Percentiles rank a stretch among this genome's conserved stretches.
Conservation (phyloP, 2,113 vertebrate genomes). For the Arizona elegans region DNA sequence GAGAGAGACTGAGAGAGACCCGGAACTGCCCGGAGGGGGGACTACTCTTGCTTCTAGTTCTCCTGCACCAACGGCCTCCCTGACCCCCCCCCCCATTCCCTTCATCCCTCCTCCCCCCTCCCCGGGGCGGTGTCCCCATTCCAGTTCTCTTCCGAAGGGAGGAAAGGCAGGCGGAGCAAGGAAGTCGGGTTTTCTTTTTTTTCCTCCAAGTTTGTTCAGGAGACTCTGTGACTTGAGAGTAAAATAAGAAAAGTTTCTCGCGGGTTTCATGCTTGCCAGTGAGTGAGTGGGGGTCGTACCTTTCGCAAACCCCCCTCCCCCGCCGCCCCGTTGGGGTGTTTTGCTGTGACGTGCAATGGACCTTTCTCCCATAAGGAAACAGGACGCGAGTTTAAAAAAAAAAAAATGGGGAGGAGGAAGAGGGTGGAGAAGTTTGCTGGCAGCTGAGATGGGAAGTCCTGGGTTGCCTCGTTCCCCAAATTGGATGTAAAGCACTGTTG, state of each 20-base stretch:
- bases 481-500: not conserved
- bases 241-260: not conserved
- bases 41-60: not conserved
- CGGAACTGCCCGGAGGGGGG: not conserved
- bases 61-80: not conserved
- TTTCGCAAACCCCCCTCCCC: too few species aligned
- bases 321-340: too few species aligned
- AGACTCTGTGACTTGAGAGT: not conserved
- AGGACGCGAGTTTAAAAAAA: not conserved
- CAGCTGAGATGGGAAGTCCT: not conserved
- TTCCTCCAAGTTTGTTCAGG: not conserved
- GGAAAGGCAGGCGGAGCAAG: not conserved
- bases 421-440: not conserved
- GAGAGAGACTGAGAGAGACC: not conserved
- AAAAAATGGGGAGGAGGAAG: not conserved
- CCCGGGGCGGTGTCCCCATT: conserved; percentile 6
- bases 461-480: not conserved
- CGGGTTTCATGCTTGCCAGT: not conserved
- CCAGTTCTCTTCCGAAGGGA: not conserved
- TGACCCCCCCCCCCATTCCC: rapidly evolving
- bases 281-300: too few species aligned
- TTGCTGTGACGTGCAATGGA: not conserved
- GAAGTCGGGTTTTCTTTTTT: not conserved
- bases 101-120: too few species aligned
- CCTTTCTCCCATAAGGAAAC: not conserved